These are phyloP conservation scores for Lasioglossum leucozonium DNA, from an alignment of 2,888 invertebrate genomes.

Conservation along the genomic window DNA sequence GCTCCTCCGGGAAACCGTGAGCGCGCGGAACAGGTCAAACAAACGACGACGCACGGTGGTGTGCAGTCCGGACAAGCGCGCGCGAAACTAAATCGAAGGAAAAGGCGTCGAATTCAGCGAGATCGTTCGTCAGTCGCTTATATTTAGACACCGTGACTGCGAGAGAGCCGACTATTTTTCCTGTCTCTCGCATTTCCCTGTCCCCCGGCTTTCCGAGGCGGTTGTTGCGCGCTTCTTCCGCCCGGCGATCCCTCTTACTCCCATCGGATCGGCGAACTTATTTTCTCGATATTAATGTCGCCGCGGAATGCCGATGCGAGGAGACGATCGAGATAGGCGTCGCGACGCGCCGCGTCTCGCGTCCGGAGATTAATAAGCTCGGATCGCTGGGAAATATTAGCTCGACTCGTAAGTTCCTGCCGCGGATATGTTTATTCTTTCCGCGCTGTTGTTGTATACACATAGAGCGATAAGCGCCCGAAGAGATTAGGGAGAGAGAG, in stretches of 20 bases:
- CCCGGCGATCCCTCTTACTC: constrained; percentile 15
- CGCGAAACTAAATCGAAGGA: constrained; percentile 60
- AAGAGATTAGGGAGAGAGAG: too few species aligned
- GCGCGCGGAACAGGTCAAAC: constrained; percentile 54
- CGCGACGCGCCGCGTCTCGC: background rate
- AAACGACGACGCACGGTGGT: constrained; percentile 67
- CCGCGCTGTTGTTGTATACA: too few species aligned
- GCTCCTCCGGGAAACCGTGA: constrained; percentile 48
- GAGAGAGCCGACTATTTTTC: constrained; percentile 4
- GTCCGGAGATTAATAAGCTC: constrained; percentile 17
- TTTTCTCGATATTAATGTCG: constrained; percentile 23
- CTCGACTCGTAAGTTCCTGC: too few species aligned
- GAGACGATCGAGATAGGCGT: constrained; percentile 1
- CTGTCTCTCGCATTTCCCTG: background rate
- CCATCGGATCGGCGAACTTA: background rate
- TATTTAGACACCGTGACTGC: constrained; percentile 67
- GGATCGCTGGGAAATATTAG: too few species aligned
- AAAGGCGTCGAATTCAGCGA: constrained; percentile 65
- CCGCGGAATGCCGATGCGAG: background rate
- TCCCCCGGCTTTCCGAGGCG: constrained; percentile 1
- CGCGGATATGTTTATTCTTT: too few species aligned
- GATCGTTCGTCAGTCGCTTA: constrained; percentile 67
- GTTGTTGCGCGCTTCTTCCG: constrained; percentile 4
- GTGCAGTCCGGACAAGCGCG: constrained; percentile 53
- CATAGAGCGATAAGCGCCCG: too few species aligned